These are phyloP conservation scores for Monochamus alternatus DNA, from an alignment of 2,888 invertebrate species.

Conservation along the genomic window DNA sequence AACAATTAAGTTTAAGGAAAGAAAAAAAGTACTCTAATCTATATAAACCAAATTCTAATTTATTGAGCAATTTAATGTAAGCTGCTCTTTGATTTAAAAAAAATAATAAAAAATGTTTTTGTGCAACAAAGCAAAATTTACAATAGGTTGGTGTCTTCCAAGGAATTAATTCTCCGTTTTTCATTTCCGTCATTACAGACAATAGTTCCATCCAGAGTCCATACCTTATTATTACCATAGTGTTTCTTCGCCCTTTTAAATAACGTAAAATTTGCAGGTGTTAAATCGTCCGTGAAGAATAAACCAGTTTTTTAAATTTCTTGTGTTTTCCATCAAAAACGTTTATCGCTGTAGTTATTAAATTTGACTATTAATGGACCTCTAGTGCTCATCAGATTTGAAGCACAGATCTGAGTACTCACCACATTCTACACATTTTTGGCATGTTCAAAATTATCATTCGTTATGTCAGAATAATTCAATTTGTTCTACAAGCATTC, in stretches of 20 bases:
- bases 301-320: slow-evolving; percentile 9
- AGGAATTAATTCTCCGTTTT: background rate
- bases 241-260: background rate
- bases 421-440: no score
- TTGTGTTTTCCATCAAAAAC: slow-evolving; percentile 5
- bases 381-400: background rate
- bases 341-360: background rate
- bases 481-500: no score
- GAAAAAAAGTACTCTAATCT: background rate
- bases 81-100: background rate
- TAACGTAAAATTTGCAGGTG: background rate
- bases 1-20: background rate
- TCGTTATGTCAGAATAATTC: no score
- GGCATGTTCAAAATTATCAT: no score
- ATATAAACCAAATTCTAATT: background rate
- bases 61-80: background rate
- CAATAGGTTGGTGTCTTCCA: background rate
- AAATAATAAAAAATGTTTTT: background rate
- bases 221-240: slow-evolving; percentile 16
- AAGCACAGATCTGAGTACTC: no score
- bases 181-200: slow-evolving; percentile 6
- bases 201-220: background rate
- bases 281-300: slow-evolving; percentile 15
- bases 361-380: background rate
- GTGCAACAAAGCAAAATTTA: background rate